A percentile compares a stretch with the other conserved stretches of the same genome.
Evolutionary conservation across 2,797 vertebrate species (phyloP).

Genomic region (Leptodactylus fallax): DNA sequence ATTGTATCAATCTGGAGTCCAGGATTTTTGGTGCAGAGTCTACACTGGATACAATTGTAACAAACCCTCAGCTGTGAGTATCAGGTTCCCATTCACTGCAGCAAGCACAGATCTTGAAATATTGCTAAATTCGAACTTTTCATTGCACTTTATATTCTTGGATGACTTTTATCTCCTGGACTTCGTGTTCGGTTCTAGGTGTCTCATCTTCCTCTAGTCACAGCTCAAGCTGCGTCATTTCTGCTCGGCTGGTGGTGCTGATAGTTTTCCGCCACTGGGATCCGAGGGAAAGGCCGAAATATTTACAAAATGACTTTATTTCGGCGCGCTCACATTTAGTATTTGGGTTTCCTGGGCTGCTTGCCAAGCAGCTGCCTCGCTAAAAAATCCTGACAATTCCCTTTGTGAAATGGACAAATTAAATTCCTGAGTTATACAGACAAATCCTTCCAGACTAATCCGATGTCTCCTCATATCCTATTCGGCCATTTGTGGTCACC

Average conservation of each 20-base stretch:
- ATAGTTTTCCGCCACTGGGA: too few species aligned
- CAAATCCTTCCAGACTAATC: background rate
- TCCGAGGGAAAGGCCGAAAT: background rate
- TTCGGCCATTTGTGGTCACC: background rate
- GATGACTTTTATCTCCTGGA: too few species aligned
- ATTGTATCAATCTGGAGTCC: too few species aligned
- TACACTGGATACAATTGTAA: too few species aligned
- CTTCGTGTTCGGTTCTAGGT: too few species aligned
- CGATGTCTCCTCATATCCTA: background rate
- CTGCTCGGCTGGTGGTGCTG: background rate
- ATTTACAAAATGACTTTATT: background rate
- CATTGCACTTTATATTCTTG: too few species aligned
- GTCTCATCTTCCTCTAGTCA: background rate
- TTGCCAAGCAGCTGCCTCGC: constrained; percentile 47
- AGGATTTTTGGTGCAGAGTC: too few species aligned
- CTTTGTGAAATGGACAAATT: constrained; percentile 6
- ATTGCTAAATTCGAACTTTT: too few species aligned
- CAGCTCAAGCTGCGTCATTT: background rate
- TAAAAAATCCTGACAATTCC: background rate
- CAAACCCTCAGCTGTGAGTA: too few species aligned
- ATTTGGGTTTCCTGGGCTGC: constrained; percentile 17
- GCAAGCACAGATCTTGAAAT: too few species aligned
- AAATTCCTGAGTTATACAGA: background rate
- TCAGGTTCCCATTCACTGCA: too few species aligned
- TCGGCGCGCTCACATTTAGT: background rate